phyloP scores from a whole-genome alignment of 2,797 vertebrate species.

The Gephyroberyx darwinii region DNA sequence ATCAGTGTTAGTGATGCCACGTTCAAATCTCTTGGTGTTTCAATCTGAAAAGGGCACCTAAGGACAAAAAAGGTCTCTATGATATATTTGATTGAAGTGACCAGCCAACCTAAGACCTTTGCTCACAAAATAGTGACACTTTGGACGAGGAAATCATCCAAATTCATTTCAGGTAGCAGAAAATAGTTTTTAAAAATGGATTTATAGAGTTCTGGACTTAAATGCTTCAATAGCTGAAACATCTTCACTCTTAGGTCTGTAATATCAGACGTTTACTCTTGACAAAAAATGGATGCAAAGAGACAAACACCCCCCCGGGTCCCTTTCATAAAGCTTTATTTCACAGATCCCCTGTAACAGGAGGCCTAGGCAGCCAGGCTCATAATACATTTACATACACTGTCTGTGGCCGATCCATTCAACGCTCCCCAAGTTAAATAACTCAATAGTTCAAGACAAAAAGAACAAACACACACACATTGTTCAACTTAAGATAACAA shows the following conservation, averaged over 20 bases:
- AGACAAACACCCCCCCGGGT: neutral
- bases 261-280: neutral
- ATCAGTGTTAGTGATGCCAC: no score
- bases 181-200: no score
- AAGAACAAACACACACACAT: slow-evolving; percentile 67
- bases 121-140: no score
- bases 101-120: no score
- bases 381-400: slow-evolving; percentile 93
- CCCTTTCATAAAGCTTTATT: slow-evolving; percentile 86
- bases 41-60: no score
- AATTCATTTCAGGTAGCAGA: neutral
- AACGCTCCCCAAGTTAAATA: slow-evolving; percentile 88
- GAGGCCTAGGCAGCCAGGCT: slow-evolving; percentile 81
- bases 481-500: slow-evolving; percentile 78
- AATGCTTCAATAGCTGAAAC: neutral
- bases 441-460: slow-evolving; percentile 86
- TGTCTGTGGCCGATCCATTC: slow-evolving; percentile 81
- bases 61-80: no score
- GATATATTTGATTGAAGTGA: no score
- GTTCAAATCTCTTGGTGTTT: no score
- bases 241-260: neutral
- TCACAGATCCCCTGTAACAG: slow-evolving; percentile 77
- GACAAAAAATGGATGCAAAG: neutral
- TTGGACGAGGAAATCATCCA: no score
- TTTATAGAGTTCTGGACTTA: no score